These are phyloP conservation scores for Muschampia staudingeri DNA, from an alignment of 2,888 invertebrate genomes.

Conservation along the genomic window DNA sequence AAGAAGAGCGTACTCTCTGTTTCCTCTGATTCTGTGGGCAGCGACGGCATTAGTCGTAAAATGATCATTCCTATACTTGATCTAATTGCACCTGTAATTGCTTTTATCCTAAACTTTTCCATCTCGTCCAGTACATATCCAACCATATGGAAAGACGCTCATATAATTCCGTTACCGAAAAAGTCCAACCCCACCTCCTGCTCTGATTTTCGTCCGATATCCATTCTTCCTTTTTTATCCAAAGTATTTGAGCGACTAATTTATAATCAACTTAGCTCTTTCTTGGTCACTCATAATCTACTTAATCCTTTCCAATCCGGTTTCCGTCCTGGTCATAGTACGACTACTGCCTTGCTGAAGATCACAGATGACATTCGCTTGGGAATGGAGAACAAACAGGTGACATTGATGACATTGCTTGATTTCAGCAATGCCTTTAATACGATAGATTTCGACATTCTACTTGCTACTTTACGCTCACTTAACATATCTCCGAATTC, in stretches of 20 bases:
- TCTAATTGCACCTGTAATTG: neutral
- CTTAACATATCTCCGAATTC: too few relatives aligned
- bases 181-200: conserved; percentile 22
- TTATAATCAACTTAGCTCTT: neutral
- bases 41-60: conserved; percentile 21
- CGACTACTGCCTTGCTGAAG: neutral
- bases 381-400: neutral
- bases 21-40: neutral
- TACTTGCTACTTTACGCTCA: too few relatives aligned
- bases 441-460: neutral
- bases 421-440: conserved; percentile 18
- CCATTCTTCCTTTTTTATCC: neutral
- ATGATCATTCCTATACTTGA: conserved; percentile 22
- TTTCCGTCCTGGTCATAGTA: too few relatives aligned
- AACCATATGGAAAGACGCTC: conserved; percentile 23
- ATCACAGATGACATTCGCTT: neutral
- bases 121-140: neutral
- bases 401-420: neutral
- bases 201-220: conserved; percentile 39
- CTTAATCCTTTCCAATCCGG: neutral
- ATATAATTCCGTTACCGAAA: conserved; percentile 40
- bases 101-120: neutral
- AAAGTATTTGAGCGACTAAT: conserved; percentile 14
- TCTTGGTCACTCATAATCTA: neutral
- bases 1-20: too few relatives aligned